phyloP scores from a whole-genome alignment of 1,140 invertebrate species.

The Temnothorax nylanderi region DNA sequence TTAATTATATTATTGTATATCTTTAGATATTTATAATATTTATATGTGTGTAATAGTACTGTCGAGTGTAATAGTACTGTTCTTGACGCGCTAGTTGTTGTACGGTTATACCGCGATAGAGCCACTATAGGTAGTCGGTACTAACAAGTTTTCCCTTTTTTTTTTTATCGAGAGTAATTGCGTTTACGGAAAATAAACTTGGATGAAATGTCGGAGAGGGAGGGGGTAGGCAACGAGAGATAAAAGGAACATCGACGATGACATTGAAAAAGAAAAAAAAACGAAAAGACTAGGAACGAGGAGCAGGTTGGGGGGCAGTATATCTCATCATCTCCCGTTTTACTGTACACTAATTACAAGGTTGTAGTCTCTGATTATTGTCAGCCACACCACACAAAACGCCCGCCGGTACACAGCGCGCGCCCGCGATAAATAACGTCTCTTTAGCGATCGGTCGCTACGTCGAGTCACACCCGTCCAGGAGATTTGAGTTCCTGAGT shows the following conservation, averaged over 20 bases:
- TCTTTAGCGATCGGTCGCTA: constrained; percentile 21
- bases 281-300: constrained; percentile 35
- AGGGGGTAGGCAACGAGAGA: not conserved
- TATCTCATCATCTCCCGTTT: constrained; percentile 62
- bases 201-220: not conserved
- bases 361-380: constrained; percentile 85
- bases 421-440: constrained; percentile 12
- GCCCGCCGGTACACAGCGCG: constrained; percentile 55
- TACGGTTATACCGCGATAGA: constrained; percentile 61
- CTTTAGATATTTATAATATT: constrained; percentile 81
- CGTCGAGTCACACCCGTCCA: constrained; percentile 82
- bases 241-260: constrained; percentile 31
- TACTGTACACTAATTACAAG: constrained; percentile 86
- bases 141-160: constrained; percentile 38
- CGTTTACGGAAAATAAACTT: not conserved
- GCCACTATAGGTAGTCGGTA: constrained; percentile 60
- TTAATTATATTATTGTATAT: constrained; percentile 82
- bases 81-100: constrained; percentile 69
- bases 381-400: constrained; percentile 81
- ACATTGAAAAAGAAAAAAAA: not conserved
- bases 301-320: constrained; percentile 46
- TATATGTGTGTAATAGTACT: constrained; percentile 76
- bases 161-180: constrained; percentile 35
- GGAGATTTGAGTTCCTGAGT: constrained; percentile 83
- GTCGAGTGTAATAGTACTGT: constrained; percentile 72